These are phyloP conservation scores for Anagyrus pseudococci DNA, from an alignment of 2,888 invertebrate genomes.

Conservation along the genomic window DNA sequence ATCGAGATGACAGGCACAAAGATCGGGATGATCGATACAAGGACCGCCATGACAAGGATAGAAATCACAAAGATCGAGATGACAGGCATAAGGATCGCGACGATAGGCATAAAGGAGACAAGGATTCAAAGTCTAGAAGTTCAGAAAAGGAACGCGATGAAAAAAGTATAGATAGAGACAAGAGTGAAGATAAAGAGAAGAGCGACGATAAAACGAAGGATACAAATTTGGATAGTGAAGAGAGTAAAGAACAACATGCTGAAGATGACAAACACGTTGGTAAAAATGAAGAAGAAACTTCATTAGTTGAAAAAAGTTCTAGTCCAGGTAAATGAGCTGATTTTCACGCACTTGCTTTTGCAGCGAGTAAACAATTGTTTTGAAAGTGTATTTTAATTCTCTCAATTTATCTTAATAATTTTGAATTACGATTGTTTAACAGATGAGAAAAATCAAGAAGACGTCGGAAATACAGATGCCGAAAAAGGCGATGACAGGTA, in stretches of 20 bases:
- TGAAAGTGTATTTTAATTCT: neutral
- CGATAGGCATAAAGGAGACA: slow-evolving; percentile 28
- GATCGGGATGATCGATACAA: slow-evolving; percentile 31
- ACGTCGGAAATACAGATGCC: slow-evolving; percentile 33
- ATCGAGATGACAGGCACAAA: slow-evolving; percentile 16
- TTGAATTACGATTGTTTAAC: slow-evolving; percentile 15
- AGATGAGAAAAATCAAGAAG: slow-evolving; percentile 34
- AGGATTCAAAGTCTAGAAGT: slow-evolving; percentile 32
- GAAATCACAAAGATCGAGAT: slow-evolving; percentile 45
- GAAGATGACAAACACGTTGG: slow-evolving; percentile 13
- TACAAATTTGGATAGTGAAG: slow-evolving; percentile 33
- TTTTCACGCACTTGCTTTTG: no score
- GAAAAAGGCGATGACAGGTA: slow-evolving; percentile 57
- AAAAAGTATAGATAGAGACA: slow-evolving; percentile 45
- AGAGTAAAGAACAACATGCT: no score
- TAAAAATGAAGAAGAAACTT: slow-evolving; percentile 19
- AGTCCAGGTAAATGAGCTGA: slow-evolving; percentile 34
- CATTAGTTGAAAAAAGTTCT: slow-evolving; percentile 24
- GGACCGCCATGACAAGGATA: slow-evolving; percentile 30
- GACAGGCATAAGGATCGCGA: slow-evolving; percentile 44
- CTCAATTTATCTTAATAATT: neutral
- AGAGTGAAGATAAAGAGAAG: slow-evolving; percentile 29
- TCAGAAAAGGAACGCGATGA: slow-evolving; percentile 22
- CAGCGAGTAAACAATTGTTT: slow-evolving; percentile 1
- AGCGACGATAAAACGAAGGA: slow-evolving; percentile 14